phyloP scores from a whole-genome alignment of 2,888 invertebrate genomes.

The Hydropsyche betteni region DNA sequence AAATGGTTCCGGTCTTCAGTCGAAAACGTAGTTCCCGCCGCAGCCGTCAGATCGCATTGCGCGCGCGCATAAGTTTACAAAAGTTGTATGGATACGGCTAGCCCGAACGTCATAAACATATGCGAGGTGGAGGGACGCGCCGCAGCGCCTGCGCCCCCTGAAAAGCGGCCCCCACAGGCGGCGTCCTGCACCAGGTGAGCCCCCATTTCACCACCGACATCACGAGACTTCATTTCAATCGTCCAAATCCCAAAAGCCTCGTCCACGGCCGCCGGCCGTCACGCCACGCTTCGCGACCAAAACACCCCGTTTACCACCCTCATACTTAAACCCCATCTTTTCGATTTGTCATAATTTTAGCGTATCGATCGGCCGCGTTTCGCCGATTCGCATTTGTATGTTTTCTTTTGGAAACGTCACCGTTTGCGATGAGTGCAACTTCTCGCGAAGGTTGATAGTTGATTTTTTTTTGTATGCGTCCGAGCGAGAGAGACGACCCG shows the following conservation, averaged over 20 bases:
- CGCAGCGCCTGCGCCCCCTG: background rate
- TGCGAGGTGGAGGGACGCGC: constrained; percentile 45
- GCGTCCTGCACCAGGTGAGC: background rate
- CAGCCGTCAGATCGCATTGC: background rate
- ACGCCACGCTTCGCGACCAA: background rate
- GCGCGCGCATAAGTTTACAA: constrained; percentile 41
- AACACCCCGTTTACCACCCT: background rate
- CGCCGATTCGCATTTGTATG: background rate
- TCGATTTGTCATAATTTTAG: background rate
- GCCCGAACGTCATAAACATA: constrained; percentile 50
- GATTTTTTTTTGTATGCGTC: background rate
- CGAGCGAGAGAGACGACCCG: background rate
- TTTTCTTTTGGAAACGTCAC: constrained; percentile 9
- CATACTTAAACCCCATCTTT: background rate
- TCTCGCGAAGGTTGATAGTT: background rate
- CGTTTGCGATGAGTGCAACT: background rate
- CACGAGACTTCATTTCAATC: background rate
- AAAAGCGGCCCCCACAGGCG: background rate
- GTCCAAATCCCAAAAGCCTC: background rate
- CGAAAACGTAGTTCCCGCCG: background rate
- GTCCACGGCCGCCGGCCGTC: constrained; percentile 3
- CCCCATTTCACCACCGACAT: background rate
- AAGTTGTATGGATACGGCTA: constrained; percentile 37
- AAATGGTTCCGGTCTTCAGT: background rate
- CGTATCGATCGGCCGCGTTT: background rate